Percentiles rank a stretch among this genome's conserved stretches.
phyloP scores from a whole-genome alignment of 2,888 invertebrate genomes.

The Drosophila pseudotakahashii region DNA sequence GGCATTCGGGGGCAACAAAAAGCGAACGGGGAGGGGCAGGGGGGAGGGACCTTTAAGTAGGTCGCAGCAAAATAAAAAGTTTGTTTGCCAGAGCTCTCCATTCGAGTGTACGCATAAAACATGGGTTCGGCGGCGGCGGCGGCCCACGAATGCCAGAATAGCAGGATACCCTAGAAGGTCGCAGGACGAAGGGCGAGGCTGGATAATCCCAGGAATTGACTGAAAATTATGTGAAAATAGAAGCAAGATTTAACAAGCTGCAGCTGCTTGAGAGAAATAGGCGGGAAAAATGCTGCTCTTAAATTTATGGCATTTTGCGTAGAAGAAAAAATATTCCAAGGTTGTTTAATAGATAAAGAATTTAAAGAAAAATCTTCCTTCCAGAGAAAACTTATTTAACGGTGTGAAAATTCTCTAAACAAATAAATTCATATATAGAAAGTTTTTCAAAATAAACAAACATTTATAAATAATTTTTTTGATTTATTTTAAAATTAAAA shows the following conservation, averaged over 20 bases:
- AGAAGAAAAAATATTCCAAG: neutral
- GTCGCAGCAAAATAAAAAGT: constrained; percentile 46
- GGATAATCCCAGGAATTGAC: constrained; percentile 38
- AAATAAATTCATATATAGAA: too few species aligned
- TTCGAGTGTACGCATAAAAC: constrained; percentile 37
- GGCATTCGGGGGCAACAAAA: neutral
- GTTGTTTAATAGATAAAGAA: neutral
- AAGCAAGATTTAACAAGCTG: constrained; percentile 16
- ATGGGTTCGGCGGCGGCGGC: constrained; percentile 11
- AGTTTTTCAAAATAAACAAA: too few species aligned
- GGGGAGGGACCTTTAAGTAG: constrained; percentile 31
- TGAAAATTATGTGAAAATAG: constrained; percentile 43
- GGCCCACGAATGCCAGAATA: constrained; percentile 28
- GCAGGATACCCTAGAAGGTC: constrained; percentile 35
- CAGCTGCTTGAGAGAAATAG: neutral
- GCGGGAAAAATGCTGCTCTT: neutral
- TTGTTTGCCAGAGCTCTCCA: constrained; percentile 43
- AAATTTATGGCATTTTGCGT: constrained; percentile 21
- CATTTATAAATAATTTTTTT: too few species aligned
- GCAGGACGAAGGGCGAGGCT: neutral
- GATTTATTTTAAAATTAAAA: too few species aligned
- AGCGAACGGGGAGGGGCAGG: neutral
- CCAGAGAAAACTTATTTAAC: neutral
- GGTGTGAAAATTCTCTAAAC: neutral
- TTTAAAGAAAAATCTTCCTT: too few species aligned